Evolutionary conservation across 2,888 invertebrate species (phyloP), one percentile per base, ranked within the genome.

Genomic region (Teinopalpus imperialis): DNA sequence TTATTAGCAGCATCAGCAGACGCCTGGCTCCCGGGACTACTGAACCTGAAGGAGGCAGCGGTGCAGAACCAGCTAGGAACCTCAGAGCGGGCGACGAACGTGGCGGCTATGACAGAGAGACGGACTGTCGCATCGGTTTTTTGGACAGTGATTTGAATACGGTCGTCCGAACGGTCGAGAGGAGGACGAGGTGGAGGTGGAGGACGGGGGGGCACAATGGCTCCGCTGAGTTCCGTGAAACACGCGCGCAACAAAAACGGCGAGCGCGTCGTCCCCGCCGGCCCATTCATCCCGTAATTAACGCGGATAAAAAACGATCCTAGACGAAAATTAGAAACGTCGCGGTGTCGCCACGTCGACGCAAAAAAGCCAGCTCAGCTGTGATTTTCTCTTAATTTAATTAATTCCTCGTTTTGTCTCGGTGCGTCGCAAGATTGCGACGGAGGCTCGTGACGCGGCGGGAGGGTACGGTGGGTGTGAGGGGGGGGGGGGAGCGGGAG

Each of bases 251-350:
- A 71, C 73, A 71, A 72, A 71, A 57, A 35, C 56, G 45, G 48
- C 64, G 49, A 51, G 56, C 53, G 52, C 52, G 66, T 66, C 67
- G 61, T 63, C 61, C n/a, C 54, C 34, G 37, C 32, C 54, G 43
- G 49, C 56, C 78, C 76, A 85, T 87, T 87, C 86, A 83, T 72
- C 62, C 59, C 74, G 68, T 83, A 86, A 86, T 87, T 83, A 81
- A 82, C 72, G 79, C 75, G 66, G 53, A 64, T 68, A 86, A 86
- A 86, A 86, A 86, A 77, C 63, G 61, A 52, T 56, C 58, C 67
- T 70, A 70, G 72, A 76, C 69, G 74, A 78, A 81, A 83, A 81
- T 86, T 77, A 72, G 80, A 81, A 85, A 81, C 70, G 81, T 80
- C 67, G 71, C 80, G 76, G 81, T 79, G 74, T 67, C 69, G 63